Percentiles rank a stretch among this genome's conserved stretches.
Conservation (phyloP, 2,797 vertebrate genomes). For the Lophius americanus region DNA sequence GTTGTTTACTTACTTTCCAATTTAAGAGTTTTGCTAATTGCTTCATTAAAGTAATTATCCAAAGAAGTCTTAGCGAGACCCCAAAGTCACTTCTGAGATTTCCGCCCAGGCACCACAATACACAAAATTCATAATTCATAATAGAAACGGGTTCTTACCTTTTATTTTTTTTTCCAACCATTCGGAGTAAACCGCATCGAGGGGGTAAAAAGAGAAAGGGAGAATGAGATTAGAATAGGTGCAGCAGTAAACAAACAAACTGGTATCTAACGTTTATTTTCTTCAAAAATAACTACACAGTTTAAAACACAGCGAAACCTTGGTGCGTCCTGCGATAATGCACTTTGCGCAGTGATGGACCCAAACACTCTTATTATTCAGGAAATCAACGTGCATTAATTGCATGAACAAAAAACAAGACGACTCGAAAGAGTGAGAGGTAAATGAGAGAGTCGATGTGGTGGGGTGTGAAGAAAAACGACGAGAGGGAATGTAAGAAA, state of each 20-base stretch:
- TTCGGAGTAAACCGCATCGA: conserved; percentile 45
- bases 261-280: conserved; percentile 7
- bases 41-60: conserved; percentile 70
- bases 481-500: neutral
- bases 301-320: neutral
- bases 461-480: neutral
- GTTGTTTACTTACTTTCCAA: conserved; percentile 65
- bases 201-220: conserved; percentile 15
- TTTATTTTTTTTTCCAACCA: conserved; percentile 46
- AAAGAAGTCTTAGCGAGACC: conserved; percentile 54
- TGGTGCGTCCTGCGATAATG: neutral
- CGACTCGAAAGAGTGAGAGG: neutral
- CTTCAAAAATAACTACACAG: conserved; percentile 3
- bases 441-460: conserved; percentile 10
- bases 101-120: conserved; percentile 38
- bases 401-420: conserved; percentile 3
- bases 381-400: neutral
- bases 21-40: conserved; percentile 65
- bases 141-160: conserved; percentile 69
- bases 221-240: conserved; percentile 47
- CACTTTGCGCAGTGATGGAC: neutral
- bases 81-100: conserved; percentile 49
- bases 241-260: conserved; percentile 25
- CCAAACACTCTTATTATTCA: too few species aligned
- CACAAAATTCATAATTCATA: conserved; percentile 52